Evolutionary conservation across 2,113 vertebrate species (phyloP).

Genomic region (Xiphorhynchus elegans): DNA sequence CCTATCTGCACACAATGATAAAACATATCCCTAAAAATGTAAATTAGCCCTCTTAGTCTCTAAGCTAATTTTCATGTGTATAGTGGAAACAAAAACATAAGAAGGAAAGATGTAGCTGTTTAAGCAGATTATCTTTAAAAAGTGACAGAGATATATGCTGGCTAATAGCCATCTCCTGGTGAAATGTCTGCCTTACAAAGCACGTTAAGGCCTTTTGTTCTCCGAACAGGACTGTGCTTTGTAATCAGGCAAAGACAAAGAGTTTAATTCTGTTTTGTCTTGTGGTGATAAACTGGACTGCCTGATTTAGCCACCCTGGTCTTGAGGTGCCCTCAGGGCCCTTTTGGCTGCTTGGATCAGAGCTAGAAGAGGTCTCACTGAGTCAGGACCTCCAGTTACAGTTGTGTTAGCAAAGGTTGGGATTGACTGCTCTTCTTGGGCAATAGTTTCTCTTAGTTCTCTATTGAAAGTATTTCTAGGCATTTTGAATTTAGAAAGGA

Average conservation of each 20-base stretch:
- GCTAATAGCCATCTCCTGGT: conserved; percentile 47
- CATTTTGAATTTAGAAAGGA: background rate
- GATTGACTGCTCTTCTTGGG: background rate
- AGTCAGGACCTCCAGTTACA: background rate
- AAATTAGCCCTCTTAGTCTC: conserved; percentile 48
- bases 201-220: background rate
- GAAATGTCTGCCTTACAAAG: background rate
- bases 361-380: background rate
- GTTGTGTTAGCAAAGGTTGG: background rate
- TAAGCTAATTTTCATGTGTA: conserved; percentile 65
- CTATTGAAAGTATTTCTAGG: background rate
- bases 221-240: background rate
- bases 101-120: conserved; percentile 58
- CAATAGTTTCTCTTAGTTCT: background rate
- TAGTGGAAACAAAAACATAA: conserved; percentile 49
- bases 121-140: conserved; percentile 61
- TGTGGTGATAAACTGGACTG: background rate
- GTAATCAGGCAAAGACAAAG: background rate
- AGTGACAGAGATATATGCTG: conserved; percentile 46
- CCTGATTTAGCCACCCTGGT: background rate
- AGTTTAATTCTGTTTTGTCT: conserved; percentile 10
- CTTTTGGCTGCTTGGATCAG: background rate
- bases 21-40: conserved; percentile 59
- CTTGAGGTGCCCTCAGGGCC: background rate
- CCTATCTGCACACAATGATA: conserved; percentile 55